Base-by-base conservation (phyloP, 2,888 invertebrate species). In the Nemotelus nigrinus region DNA sequence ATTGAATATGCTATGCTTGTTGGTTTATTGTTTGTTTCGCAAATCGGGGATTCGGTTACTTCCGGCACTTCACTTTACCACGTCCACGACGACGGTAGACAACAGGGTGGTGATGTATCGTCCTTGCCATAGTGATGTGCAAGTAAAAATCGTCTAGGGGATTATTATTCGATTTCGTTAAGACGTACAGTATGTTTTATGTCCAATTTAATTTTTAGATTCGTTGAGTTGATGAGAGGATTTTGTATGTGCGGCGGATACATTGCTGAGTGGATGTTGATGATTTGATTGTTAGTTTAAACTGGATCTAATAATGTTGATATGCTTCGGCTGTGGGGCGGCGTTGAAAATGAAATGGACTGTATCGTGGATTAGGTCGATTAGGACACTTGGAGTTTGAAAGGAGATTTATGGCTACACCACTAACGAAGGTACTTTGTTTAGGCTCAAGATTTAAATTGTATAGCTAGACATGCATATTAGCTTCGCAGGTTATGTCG, bases 181-280 rank as follows among this genome's bases (percentile, higher is more conserved):
- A 50, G 55, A 70, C 55, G 74, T 39, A 8, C 45, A 76, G 65
- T 76, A 64, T 76, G 76, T 76, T 76, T 76, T 76, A 64, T 76
- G 76, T 76, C 76, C 65, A 65, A 76, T 76, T 76, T 55, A 76
- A 76, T 76, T 76, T 76, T 65, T 76, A 48, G 65, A 65, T 76
- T 76, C 57, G 76, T 76, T 76, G 45, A 53, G 53, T 50, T 55
- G 64, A 74, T 74, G 63, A 74, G 63, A 53, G 74, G 50, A 63
- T 74, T 74, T 25, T 25, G 0, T 25, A 25, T 25, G 25, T 25
- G 25, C 25, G 25, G 25, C 25, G 25, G 25, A 25, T 25, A 25
- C 25, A 25, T 25, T 25, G 25, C 25, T 25, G 25, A 25, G 25
- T 25, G 1, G 25, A 25, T 1, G 25, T 25, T 25, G 25, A 25